Base-by-base conservation (phyloP, 1,140 invertebrate species). In the Myzus persicae region DNA sequence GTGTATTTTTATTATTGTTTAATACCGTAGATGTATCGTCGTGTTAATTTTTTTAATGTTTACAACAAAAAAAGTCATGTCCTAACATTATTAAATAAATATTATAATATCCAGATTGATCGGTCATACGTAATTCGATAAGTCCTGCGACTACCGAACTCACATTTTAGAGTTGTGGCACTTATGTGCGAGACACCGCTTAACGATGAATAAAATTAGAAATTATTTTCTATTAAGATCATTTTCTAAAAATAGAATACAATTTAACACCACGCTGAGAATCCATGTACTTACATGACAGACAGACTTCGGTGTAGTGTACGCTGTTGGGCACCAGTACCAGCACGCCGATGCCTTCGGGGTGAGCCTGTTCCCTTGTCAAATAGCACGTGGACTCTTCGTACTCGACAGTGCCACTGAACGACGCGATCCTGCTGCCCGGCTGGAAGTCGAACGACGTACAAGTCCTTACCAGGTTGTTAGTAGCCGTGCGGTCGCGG, bases 371-470 rank as follows among this genome's bases (percentile, higher is more conserved):
- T 95, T 98, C 98, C 22, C 97, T 96, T 18, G 98, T 98, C 92
- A 98, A 95, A 95, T 98, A 98, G 95, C 98, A 99, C n/a, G 97
- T 97, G 22, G 98, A 98, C 94, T 98, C 98, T 95, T 98, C 98
- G 94, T 98, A 98, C 94, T 98, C 98, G 0, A 97, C 96, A 90
- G 97, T 97, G 2, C 97, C 97, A 92, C 97, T 97, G 94, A 97
- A 98, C 0, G 97, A 97, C 44, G 97, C 97, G 93, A 98, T 97
- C 40, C 98, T 96, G 94, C 97, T 97, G 82, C 98, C 98, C 0
- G 98, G 98, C 95, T 98, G 97, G 94, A 98, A 98, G 95, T 98
- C 98, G 93, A 99, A 98, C 42, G 97, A 98, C 59, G 97, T 97
- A 95, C 98, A 98, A 4, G 97, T 96, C 93, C 97, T 96, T 67